Conservation (phyloP, 2,888 invertebrate genomes). For the Pasiphila rectangulata region DNA sequence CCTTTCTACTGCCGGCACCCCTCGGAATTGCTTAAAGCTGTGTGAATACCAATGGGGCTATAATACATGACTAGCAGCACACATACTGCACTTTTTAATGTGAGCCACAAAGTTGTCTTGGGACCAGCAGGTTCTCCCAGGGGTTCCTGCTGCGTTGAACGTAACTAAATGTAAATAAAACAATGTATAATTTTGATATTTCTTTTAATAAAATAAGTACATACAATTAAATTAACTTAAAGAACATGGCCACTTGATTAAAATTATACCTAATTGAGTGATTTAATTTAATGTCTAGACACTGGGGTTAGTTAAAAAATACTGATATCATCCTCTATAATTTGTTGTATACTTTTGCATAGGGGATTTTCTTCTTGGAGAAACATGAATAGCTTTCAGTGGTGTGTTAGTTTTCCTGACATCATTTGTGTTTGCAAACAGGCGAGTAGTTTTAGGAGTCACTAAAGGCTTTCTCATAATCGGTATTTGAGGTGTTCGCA, state of each 20-base stretch:
- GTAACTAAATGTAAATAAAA: background rate
- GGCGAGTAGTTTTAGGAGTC: conserved; percentile 77
- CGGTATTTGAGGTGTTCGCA: conserved; percentile 69
- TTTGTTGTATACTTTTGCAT: conserved; percentile 53
- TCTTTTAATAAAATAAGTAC: conserved; percentile 13
- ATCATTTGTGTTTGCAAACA: conserved; percentile 63
- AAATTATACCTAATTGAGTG: conserved; percentile 38
- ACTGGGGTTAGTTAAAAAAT: conserved; percentile 27
- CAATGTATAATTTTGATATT: conserved; percentile 2
- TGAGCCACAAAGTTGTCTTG: too few species aligned
- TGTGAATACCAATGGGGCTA: too few species aligned
- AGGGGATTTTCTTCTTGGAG: conserved; percentile 69
- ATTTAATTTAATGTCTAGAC: conserved; percentile 26
- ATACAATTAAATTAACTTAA: conserved; percentile 35
- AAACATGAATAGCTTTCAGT: conserved; percentile 72
- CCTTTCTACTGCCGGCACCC: too few species aligned
- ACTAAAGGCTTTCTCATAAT: conserved; percentile 82
- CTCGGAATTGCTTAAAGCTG: too few species aligned
- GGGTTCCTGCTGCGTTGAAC: too few species aligned
- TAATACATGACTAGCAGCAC: too few species aligned
- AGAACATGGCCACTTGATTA: conserved; percentile 62
- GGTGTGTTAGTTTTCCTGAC: conserved; percentile 81
- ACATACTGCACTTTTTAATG: too few species aligned
- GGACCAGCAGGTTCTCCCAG: too few species aligned
- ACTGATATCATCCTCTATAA: conserved; percentile 11